Conservation (phyloP, 2,113 vertebrate genomes). For the Hiodon tergisus region DNA sequence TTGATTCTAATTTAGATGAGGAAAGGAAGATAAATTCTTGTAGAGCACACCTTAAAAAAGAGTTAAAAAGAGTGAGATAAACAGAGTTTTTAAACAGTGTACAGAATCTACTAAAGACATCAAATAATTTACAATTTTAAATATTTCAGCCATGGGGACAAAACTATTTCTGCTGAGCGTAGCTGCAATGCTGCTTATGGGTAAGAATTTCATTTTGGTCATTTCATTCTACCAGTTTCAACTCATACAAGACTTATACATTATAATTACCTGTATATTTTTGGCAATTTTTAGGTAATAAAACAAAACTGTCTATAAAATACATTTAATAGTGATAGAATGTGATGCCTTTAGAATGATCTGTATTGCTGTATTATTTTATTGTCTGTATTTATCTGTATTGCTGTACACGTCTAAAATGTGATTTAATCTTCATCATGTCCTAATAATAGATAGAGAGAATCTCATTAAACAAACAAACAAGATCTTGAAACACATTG, state of each 20-base stretch:
- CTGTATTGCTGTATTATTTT: neutral
- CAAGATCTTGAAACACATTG: no score
- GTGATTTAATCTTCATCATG: no score
- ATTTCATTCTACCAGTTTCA: neutral
- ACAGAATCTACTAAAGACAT: no score
- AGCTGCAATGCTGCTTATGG: constrained; percentile 10
- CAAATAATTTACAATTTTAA: neutral
- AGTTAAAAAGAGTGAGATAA: no score
- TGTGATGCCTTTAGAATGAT: neutral
- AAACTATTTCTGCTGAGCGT: neutral
- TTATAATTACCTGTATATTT: neutral
- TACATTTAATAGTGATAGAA: neutral
- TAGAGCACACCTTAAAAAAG: no score
- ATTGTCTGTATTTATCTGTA: no score
- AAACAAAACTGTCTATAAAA: neutral
- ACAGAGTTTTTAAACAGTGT: no score
- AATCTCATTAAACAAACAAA: no score
- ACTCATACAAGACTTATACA: neutral
- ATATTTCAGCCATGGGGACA: constrained; percentile 14
- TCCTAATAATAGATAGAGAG: no score
- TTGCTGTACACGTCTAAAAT: no score
- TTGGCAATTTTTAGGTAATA: neutral
- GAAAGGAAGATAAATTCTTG: no score
- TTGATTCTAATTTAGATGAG: no score
- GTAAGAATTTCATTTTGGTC: neutral